phyloP scores from a whole-genome alignment of 2,888 invertebrate species.

The Miltochrista miniata region DNA sequence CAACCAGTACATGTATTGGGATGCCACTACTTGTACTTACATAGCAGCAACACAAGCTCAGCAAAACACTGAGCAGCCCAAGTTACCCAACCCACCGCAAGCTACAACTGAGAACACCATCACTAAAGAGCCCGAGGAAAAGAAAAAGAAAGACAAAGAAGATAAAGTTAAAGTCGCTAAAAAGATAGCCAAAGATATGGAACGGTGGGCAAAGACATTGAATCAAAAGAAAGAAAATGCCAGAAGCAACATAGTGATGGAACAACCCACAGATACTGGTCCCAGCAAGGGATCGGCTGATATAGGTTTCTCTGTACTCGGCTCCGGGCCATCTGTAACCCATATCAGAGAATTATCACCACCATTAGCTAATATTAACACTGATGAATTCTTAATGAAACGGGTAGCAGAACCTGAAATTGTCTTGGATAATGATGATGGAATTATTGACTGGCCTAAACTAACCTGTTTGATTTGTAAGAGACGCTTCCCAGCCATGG shows the following conservation, averaged over 20 bases:
- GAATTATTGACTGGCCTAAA: conserved; percentile 94
- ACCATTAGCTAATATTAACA: conserved; percentile 42
- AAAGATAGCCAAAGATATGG: conserved; percentile 96
- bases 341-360: conserved; percentile 68
- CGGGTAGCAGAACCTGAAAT: conserved; percentile 71
- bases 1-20: conserved; percentile 98
- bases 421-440: conserved; percentile 86
- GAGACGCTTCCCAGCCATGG: conserved; percentile 95
- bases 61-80: conserved; percentile 66
- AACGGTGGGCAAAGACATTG: conserved; percentile 96
- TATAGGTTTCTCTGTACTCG: conserved; percentile 96
- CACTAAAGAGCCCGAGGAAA: conserved; percentile 75
- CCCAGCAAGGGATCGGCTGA: conserved; percentile 92
- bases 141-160: conserved; percentile 90
- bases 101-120: conserved; percentile 62
- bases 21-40: conserved; percentile 87
- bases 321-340: conserved; percentile 84
- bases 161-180: conserved; percentile 99
- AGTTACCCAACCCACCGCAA: conserved; percentile 54
- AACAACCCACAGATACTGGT: conserved; percentile 71
- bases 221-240: conserved; percentile 96
- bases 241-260: conserved; percentile 71
- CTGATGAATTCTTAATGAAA: conserved; percentile 71
- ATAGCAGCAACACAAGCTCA: conserved; percentile 73
- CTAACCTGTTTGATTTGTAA: conserved; percentile 97